Base-by-base conservation (phyloP, 2,113 vertebrate species). In the Urocitellus parryii region DNA sequence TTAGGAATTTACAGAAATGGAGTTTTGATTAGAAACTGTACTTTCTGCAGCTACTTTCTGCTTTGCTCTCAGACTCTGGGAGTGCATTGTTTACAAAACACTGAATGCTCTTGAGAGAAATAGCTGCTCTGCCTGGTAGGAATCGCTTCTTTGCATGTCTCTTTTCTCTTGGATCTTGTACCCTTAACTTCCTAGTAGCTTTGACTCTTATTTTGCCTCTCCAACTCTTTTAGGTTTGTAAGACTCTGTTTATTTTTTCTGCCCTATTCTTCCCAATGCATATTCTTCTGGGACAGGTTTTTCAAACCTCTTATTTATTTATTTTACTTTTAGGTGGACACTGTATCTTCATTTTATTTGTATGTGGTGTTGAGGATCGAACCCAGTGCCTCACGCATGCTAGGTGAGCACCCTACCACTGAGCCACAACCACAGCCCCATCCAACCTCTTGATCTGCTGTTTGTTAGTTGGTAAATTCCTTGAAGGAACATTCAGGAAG, bases 1-100 rank as follows among this genome's bases (percentile, higher is more conserved):
- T 82, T 63, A 81, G 83, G 82, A 91, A 91, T 94, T 85, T 65
- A 68, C 48, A 94, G 89, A 61, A 92, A 85, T 86, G 86, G 78
- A 72, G 34, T 79, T 94, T 94, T 68, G 45, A 63, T 79, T 85
- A 32, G 79, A 91, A 95, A 51, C 87, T 8, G 2, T 24, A 76
- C 76, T 92, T 39, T 48, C n/a, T 29, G 61, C 61, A 20, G n/a
- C 76, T 72, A 45, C 34, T 42, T 39, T 85, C 22, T 42, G n/a
- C 56, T 32, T 1, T 39, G 80, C 1, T 24, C 67, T 45, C 32
- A 68, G 42, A 18, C 34, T 74, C 24, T 9, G 61, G 70, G 67
- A 29, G 10, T 2, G 11, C 0, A 3, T 37, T 39, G 1, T 70
- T 45, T 48, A 51, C 53, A 20, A 53, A 37, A 56, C 9, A 34